A percentile compares a stretch with the other conserved stretches of the same genome.
Evolutionary conservation across 2,888 invertebrate species (phyloP).

Genomic region (Eudasyphora cyanicolor): DNA sequence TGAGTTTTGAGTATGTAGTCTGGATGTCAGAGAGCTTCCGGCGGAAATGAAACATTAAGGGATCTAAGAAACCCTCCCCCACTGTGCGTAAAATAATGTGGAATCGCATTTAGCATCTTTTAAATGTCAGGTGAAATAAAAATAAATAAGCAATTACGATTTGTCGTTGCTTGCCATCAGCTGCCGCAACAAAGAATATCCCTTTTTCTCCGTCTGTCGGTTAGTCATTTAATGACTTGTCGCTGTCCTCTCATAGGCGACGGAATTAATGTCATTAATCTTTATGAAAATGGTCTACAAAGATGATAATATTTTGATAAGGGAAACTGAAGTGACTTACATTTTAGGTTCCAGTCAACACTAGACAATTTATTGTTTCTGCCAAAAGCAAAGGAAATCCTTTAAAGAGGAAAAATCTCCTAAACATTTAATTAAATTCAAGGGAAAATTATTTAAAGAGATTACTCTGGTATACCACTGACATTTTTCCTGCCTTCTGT

Average conservation of each 20-base stretch:
- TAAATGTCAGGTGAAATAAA: background rate
- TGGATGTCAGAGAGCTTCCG: background rate
- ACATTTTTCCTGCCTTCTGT: background rate
- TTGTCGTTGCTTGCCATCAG: background rate
- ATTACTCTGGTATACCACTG: background rate
- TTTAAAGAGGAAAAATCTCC: background rate
- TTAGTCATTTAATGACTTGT: no score
- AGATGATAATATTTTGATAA: background rate
- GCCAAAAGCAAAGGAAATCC: background rate
- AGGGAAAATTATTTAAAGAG: background rate
- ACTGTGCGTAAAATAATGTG: background rate
- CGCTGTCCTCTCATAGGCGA: background rate
- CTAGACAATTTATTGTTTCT: background rate
- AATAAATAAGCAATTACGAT: slow-evolving; percentile 4
- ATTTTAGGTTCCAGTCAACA: background rate
- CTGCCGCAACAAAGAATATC: background rate
- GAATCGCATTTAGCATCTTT: background rate
- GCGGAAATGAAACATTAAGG: background rate
- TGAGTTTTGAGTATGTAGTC: background rate
- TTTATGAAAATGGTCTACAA: background rate
- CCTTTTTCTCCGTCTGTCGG: background rate
- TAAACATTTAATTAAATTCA: background rate
- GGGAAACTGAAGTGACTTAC: background rate
- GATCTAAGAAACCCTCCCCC: no score
- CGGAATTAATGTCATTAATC: background rate